A percentile compares a stretch with the other conserved stretches of the same genome.
phyloP scores from a whole-genome alignment of 2,113 vertebrate species.

The Anolis carolinensis region DNA sequence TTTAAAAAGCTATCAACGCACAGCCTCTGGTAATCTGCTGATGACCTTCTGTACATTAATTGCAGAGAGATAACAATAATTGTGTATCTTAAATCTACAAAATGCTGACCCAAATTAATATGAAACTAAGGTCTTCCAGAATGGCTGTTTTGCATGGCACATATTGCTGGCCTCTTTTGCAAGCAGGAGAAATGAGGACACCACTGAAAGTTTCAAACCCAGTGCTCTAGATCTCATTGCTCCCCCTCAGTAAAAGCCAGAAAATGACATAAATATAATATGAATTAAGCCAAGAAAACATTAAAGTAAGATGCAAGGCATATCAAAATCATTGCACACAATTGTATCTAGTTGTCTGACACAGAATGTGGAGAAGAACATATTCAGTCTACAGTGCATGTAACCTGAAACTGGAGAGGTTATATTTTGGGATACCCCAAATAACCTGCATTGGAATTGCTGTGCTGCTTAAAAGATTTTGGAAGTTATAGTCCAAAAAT shows the following conservation, averaged over 20 bases:
- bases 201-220: background rate
- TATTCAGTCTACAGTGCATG: too few relatives aligned
- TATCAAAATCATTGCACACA: too few relatives aligned
- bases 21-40: conserved; percentile 58
- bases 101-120: conserved; percentile 23
- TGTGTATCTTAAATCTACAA: conserved; percentile 1
- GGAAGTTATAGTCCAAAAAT: too few relatives aligned
- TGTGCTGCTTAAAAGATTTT: too few relatives aligned
- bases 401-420: too few relatives aligned
- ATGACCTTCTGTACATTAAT: conserved; percentile 50
- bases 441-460: too few relatives aligned
- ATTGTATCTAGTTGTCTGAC: too few relatives aligned
- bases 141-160: background rate
- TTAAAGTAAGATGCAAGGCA: too few relatives aligned
- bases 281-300: background rate
- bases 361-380: too few relatives aligned
- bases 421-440: too few relatives aligned
- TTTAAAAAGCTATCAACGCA: conserved; percentile 38
- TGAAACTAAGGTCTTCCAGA: background rate
- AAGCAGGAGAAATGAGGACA: background rate
- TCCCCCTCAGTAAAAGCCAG: background rate
- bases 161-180: background rate
- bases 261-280: background rate
- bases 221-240: background rate
- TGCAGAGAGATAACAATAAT: conserved; percentile 47